phyloP scores from a whole-genome alignment of 1,140 invertebrate species.

The Megalonaias nervosa region DNA sequence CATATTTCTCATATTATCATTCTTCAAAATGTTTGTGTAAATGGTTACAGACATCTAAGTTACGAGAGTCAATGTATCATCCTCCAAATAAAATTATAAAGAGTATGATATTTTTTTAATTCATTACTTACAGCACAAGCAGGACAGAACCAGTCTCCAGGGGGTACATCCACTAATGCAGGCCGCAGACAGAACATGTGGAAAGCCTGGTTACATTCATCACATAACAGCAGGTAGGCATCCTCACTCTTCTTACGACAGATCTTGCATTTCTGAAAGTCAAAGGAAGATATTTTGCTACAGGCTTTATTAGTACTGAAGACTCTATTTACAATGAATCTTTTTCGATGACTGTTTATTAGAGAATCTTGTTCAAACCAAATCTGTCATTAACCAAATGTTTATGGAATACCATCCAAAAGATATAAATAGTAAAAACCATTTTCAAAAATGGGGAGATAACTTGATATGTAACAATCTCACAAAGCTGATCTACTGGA shows the following conservation, averaged over 20 bases:
- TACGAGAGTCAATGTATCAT: background rate
- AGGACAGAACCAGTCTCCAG: slow-evolving; percentile 72
- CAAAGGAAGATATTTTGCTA: background rate
- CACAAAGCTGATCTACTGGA: too few relatives aligned
- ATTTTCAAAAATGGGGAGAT: too few relatives aligned
- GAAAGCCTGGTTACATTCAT: slow-evolving; percentile 72
- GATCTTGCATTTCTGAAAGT: slow-evolving; percentile 72
- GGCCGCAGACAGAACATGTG: slow-evolving; percentile 72
- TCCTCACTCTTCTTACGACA: slow-evolving; percentile 70
- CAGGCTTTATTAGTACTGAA: too few relatives aligned
- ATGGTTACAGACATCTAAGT: background rate
- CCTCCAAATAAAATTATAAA: background rate
- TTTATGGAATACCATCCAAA: too few relatives aligned
- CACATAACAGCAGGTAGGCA: slow-evolving; percentile 68
- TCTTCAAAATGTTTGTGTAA: background rate
- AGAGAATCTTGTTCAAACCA: too few relatives aligned
- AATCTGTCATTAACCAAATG: too few relatives aligned
- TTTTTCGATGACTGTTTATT: too few relatives aligned
- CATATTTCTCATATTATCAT: background rate
- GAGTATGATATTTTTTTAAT: background rate
- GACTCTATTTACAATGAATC: too few relatives aligned
- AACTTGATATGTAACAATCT: too few relatives aligned
- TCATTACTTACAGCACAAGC: slow-evolving; percentile 64
- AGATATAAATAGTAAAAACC: too few relatives aligned
- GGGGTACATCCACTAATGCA: slow-evolving; percentile 63